A percentile compares a stretch with the other conserved stretches of the same genome.
phyloP scores from a whole-genome alignment of 2,113 vertebrate species.

The Eulemur rufifrons region DNA sequence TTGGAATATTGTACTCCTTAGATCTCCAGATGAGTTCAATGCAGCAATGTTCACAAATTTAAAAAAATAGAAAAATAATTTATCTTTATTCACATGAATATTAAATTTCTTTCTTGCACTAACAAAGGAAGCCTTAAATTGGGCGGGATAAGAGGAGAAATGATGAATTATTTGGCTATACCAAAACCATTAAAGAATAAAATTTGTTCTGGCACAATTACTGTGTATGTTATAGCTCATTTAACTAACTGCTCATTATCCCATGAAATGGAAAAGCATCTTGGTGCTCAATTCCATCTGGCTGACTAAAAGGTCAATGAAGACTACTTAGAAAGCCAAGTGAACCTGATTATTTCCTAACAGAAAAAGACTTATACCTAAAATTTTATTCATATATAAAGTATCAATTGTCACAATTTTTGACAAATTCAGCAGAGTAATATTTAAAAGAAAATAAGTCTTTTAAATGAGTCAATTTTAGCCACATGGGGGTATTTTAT shows the following conservation, averaged over 20 bases:
- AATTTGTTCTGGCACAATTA: constrained; percentile 42
- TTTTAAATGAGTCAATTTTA: not conserved
- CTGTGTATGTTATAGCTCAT: constrained; percentile 51
- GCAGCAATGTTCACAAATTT: not conserved
- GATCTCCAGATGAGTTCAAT: not conserved
- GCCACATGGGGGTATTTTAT: not conserved
- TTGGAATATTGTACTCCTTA: not conserved
- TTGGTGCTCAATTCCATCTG: not conserved
- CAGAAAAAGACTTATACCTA: not conserved
- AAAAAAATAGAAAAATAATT: not conserved
- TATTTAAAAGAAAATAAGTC: constrained; percentile 8
- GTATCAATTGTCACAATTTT: not conserved
- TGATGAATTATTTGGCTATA: constrained; percentile 38
- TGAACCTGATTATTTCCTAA: constrained; percentile 20
- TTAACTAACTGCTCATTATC: constrained; percentile 59
- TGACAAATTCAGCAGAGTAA: not conserved
- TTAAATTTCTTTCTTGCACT: constrained; percentile 37
- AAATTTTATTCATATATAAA: not conserved
- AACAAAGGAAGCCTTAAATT: constrained; percentile 15
- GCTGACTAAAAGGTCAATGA: constrained; percentile 6
- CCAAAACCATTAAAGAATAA: constrained; percentile 50
- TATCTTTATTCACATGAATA: not conserved
- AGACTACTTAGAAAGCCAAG: not conserved
- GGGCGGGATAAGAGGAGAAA: not conserved
- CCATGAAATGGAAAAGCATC: constrained; percentile 35